phyloP scores from a whole-genome alignment of 2,888 invertebrate species.

The Thecophora atra region DNA sequence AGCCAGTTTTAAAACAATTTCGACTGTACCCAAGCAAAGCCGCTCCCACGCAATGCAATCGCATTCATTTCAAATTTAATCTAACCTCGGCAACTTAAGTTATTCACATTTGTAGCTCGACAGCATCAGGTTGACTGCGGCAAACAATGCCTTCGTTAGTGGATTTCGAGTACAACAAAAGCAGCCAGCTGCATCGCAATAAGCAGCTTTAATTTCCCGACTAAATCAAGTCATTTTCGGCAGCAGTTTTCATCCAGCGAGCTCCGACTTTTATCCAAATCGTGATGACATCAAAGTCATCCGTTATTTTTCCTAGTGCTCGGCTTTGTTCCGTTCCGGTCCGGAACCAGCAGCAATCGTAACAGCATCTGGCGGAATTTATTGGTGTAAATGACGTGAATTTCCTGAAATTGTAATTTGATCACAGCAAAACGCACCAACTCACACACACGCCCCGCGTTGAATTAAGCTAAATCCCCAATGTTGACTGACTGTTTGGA shows the following conservation, averaged over 20 bases:
- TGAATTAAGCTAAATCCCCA: background rate
- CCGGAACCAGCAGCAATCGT: background rate
- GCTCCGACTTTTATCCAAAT: too few relatives aligned
- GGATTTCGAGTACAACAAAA: too few relatives aligned
- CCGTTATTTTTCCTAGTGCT: background rate
- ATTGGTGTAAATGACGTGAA: constrained; percentile 40
- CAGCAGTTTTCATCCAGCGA: background rate
- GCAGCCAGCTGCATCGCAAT: background rate
- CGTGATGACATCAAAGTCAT: background rate
- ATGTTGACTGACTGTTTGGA: constrained; percentile 13
- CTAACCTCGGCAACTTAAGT: background rate
- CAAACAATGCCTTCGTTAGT: too few relatives aligned
- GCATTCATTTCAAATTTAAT: background rate
- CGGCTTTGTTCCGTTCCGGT: constrained; percentile 1
- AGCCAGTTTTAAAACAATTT: background rate
- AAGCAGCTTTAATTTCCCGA: background rate
- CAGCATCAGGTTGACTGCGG: background rate
- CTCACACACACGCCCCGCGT: background rate
- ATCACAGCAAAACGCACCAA: constrained; percentile 11
- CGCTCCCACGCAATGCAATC: background rate
- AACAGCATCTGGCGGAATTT: constrained; percentile 26
- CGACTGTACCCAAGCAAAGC: background rate
- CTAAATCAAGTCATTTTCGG: background rate
- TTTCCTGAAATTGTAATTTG: constrained; percentile 39
- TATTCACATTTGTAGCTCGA: background rate